Evolutionary conservation across 2,113 vertebrate genomes (phyloP).

Genomic region (Muscicapa adusta): DNA sequence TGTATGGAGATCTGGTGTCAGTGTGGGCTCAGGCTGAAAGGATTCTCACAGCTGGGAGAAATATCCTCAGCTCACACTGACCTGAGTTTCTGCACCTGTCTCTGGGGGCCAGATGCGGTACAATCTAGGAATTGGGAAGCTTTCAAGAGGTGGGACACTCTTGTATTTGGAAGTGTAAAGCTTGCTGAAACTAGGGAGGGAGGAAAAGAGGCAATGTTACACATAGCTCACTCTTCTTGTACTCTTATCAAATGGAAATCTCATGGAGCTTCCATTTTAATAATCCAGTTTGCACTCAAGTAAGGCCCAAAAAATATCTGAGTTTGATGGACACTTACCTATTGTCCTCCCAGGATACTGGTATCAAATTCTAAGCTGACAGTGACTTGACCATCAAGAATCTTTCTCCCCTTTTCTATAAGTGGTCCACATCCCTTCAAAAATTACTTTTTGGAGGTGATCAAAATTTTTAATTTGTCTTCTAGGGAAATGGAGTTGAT

Average conservation of each 20-base stretch:
- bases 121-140: background rate
- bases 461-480: background rate
- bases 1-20: background rate
- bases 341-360: background rate
- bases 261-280: fast-evolving
- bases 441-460: background rate
- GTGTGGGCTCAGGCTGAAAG: background rate
- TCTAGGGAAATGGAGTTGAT: background rate
- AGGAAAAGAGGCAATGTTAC: background rate
- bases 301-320: background rate
- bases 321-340: background rate
- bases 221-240: background rate
- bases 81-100: background rate
- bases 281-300: background rate
- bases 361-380: background rate
- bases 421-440: background rate
- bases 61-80: background rate
- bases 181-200: background rate
- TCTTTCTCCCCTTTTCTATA: background rate
- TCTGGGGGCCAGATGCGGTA: background rate
- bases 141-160: background rate
- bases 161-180: background rate
- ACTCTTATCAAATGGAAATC: background rate
- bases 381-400: background rate
- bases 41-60: background rate